Base-by-base conservation (phyloP, 2,888 invertebrate species). In the Sylvicola cinctus region DNA sequence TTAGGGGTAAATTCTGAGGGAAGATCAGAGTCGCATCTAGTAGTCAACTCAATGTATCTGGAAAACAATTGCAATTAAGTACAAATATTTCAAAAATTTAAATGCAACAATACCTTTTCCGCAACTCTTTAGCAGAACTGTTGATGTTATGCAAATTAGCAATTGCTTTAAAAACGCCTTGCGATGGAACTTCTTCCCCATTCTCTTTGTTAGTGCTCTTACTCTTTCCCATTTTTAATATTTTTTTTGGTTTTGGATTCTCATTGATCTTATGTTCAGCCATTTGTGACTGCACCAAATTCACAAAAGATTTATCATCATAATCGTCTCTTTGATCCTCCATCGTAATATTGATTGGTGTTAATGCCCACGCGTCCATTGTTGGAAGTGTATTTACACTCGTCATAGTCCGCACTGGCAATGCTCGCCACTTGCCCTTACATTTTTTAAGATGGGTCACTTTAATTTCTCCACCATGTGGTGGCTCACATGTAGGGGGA, bases 321-420 rank as follows among this genome's bases (percentile, higher is more conserved):
- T 95, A 84, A 5, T 85, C 87, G 3, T 83, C 91, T 0, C 90
- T 91, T 62, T 96, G 95, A 57, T 98, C 96, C 55, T 96, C 93
- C 1, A 93, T 88, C 85, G 90, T 87, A 46, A 88, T 91, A 59
- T 95, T 95, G 52, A 90, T 90, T 52, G 93, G 90, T 6, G 91
- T 81, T 0, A 91, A 88, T 0, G 91, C 91, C 95, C 95, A 95
- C 0, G 85, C 88, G 51, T 91, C 93, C 93, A 95, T 95, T 0
- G 87, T 88, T 1, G 93, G 95, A 40, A 93, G 84, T 0, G 87
- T 81, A 17, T 80, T 80, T 1, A 77, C 76, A 0, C 84, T 78
- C 55, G 83, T 84, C 44, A 90, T 78, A 15, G 85, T 74, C 46
- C 76, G 74, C 34, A 87, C 77, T 5, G 83, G 77, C 14, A 76